phyloP scores from a whole-genome alignment of 2,888 invertebrate species.

The Xestia rhomboidea region DNA sequence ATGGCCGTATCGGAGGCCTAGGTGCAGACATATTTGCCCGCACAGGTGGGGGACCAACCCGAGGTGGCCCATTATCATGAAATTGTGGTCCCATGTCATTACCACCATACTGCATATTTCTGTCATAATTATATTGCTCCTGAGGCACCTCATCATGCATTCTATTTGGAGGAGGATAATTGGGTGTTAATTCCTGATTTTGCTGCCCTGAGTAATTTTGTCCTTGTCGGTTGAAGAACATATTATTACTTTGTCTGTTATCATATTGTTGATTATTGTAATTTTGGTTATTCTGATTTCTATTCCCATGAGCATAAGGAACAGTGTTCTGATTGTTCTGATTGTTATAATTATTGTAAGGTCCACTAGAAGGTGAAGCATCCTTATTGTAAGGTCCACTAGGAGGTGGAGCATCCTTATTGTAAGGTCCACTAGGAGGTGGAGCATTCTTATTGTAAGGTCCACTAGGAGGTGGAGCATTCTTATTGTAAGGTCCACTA shows the following conservation, averaged over 20 bases:
- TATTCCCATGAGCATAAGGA: conserved; percentile 71
- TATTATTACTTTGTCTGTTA: conserved; percentile 70
- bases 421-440: conserved; percentile 44
- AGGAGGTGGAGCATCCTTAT: conserved; percentile 10
- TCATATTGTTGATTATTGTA: conserved; percentile 68
- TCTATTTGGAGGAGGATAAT: conserved; percentile 69
- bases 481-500: too few relatives aligned
- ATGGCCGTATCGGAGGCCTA: conserved; percentile 64
- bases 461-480: too few relatives aligned
- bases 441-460: conserved; percentile 25
- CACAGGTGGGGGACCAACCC: conserved; percentile 51
- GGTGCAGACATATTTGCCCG: conserved; percentile 68
- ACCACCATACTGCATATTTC: conserved; percentile 70
- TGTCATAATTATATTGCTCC: conserved; percentile 71
- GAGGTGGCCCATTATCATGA: conserved; percentile 57
- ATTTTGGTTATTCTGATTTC: conserved; percentile 70
- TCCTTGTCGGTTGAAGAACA: conserved; percentile 68
- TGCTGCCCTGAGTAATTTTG: conserved; percentile 67
- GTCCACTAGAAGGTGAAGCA: too few relatives aligned
- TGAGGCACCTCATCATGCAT: conserved; percentile 68
- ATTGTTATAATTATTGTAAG: conserved; percentile 50
- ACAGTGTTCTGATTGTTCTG: conserved; percentile 34
- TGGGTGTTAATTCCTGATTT: conserved; percentile 65
- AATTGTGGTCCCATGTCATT: conserved; percentile 47
- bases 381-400: too few relatives aligned